Evolutionary conservation across 1,140 invertebrate genomes (phyloP).

Genomic region (Eufriesea mexicana): DNA sequence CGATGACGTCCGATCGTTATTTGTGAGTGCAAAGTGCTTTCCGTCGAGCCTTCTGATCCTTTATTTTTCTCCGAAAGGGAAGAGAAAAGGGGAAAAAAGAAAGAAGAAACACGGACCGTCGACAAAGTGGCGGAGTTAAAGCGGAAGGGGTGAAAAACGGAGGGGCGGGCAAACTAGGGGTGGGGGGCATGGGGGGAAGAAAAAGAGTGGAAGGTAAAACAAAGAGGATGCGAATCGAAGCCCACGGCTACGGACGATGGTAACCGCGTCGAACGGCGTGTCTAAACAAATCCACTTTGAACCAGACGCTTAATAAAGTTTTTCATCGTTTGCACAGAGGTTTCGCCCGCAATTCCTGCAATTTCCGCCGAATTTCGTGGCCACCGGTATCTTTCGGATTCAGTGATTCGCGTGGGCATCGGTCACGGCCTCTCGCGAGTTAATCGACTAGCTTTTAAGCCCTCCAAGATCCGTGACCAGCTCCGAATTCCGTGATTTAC

Average conservation of each 20-base stretch:
- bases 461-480: neutral
- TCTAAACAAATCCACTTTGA: conserved; percentile 36
- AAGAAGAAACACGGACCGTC: neutral
- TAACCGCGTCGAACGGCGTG: conserved; percentile 5
- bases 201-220: neutral
- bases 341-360: neutral
- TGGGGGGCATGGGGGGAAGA: neutral
- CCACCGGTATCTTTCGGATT: neutral
- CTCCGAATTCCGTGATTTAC: neutral
- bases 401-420: neutral
- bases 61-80: conserved; percentile 14
- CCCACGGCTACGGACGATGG: neutral
- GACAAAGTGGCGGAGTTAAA: neutral
- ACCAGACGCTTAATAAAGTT: conserved; percentile 20
- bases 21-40: conserved; percentile 71
- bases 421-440: neutral
- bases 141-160: neutral
- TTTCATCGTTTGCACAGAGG: conserved; percentile 14
- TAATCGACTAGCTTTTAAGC: conserved; percentile 2
- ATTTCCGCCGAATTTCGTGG: conserved; percentile 8
- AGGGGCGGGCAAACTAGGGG: neutral
- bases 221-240: neutral
- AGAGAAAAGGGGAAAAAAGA: neutral
- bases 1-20: conserved; percentile 76
- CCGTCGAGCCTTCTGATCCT: conserved; percentile 12